Base-by-base conservation (phyloP, 1,140 invertebrate species). In the Trichomalopsis sarcophagae region DNA sequence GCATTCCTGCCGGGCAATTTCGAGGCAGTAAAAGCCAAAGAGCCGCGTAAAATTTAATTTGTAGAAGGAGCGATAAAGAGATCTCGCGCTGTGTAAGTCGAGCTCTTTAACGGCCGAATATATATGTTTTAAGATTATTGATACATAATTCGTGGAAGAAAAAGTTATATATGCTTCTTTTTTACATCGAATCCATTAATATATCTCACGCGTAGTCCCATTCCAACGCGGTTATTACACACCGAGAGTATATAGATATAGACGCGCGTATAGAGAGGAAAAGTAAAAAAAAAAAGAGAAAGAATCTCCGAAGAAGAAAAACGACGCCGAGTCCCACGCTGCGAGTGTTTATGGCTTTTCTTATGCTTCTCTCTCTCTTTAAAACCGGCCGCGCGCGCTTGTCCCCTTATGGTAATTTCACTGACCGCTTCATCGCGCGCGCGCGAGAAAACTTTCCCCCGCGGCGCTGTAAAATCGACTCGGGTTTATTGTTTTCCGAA, bases 341-440 rank as follows among this genome's bases (percentile, higher is more conserved):
- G 30, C 13, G 33, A 21, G 80, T 44, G 73, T 82, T 82, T 78
- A 86, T 81, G 71, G 66, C 27, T 71, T 86, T 86, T 82, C 84
- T 86, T 82, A 27, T 27, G 80, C 47, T 2, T 17, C 27, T 11
- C 11, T 21, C 50, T 30, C 30, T 44, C 44, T 33, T 82, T 82
- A 74, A 82, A 87, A 81, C 47, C 82, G n/a, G 75, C 71, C 40
- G 73, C 71, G 71, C 55, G 66, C 36, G 73, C 80, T 81, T 88
- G 86, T 89, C 88, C 86, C 76, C 84, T 88, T 88, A 88, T 88
- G 86, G 86, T 89, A 88, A 89, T 89, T 89, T 80, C 84, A 81
- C 83, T 87, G 82, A 87, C 84, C 86, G 80, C 87, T 88, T 88
- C 82, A 89, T 78, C 81, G 68, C 55, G 27, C 27, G 27, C 27